These are phyloP conservation scores for Montipora cactus DNA, from an alignment of 64 coral and sea anemone genomes.

Conservation along the genomic window DNA sequence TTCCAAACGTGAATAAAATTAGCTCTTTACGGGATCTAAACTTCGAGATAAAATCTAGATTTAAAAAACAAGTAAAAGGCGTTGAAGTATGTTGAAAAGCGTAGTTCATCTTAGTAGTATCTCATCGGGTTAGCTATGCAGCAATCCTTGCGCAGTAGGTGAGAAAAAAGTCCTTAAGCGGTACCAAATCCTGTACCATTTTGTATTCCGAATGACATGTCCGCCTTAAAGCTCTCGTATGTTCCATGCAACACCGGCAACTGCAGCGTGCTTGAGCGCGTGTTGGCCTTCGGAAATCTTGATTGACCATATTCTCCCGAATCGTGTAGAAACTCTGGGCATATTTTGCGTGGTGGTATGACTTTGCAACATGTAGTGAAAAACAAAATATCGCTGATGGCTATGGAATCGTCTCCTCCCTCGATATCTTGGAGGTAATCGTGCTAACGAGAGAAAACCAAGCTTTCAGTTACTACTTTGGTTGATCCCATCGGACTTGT, in stretches of 20 bases:
- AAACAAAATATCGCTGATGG: conserved; percentile 53
- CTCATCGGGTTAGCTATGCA: too few species aligned
- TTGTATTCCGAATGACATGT: conserved; percentile 70
- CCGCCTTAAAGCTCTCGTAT: conserved; percentile 60
- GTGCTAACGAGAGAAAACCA: conserved; percentile 62
- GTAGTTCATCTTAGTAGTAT: too few species aligned
- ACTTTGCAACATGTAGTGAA: conserved; percentile 44
- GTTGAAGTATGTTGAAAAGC: too few species aligned
- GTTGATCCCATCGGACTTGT: conserved; percentile 49
- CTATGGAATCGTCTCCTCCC: conserved; percentile 28
- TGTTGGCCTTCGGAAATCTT: conserved; percentile 55
- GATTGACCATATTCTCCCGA: conserved; percentile 15
- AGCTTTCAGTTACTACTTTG: conserved; percentile 56
- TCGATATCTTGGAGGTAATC: conserved; percentile 70
- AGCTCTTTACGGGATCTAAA: too few species aligned
- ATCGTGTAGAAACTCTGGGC: conserved; percentile 51
- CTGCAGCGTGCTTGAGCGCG: conserved; percentile 19
- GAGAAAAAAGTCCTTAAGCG: neutral
- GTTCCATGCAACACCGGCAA: conserved; percentile 49
- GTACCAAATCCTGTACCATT: conserved; percentile 55
- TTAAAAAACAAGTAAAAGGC: too few species aligned
- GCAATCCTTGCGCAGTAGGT: too few species aligned
- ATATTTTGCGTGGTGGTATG: conserved; percentile 41
- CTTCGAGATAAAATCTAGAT: too few species aligned
- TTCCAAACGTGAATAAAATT: too few species aligned